phyloP scores from a whole-genome alignment of 1,140 invertebrate genomes.

The Monomorium pharaonis region DNA sequence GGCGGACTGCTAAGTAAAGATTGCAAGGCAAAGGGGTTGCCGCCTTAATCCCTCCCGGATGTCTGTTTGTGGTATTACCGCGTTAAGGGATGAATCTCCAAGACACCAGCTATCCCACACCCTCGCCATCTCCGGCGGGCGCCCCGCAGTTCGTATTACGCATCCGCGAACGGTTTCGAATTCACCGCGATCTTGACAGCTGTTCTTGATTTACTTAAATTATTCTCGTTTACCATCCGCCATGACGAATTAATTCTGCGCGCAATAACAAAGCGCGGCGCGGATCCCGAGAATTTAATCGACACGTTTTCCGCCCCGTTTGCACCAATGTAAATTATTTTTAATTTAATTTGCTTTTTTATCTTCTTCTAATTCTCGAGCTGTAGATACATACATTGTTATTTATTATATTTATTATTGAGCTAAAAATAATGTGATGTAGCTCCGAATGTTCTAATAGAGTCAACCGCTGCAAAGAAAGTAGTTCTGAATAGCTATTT shows the following conservation, averaged over 20 bases:
- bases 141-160: constrained; percentile 34
- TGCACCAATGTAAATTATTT: too few relatives aligned
- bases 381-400: not conserved
- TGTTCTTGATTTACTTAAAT: constrained; percentile 58
- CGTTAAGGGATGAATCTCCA: constrained; percentile 77
- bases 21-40: constrained; percentile 76
- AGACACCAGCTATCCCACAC: constrained; percentile 56
- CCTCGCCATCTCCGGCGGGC: not conserved
- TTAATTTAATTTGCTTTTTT: too few relatives aligned
- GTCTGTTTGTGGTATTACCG: constrained; percentile 81
- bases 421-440: not conserved
- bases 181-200: constrained; percentile 55
- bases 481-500: not conserved
- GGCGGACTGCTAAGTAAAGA: constrained; percentile 69
- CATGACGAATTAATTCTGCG: constrained; percentile 42
- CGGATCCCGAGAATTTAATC: constrained; percentile 33
- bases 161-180: constrained; percentile 65
- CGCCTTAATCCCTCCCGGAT: constrained; percentile 76
- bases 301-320: not conserved
- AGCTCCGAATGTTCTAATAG: not conserved
- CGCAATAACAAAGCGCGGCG: constrained; percentile 25
- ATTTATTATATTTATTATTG: not conserved
- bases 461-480: not conserved
- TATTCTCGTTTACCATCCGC: constrained; percentile 44
- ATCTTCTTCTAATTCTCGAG: too few relatives aligned